These are phyloP conservation scores for Halcyon smyrnensis DNA, from an alignment of 2,797 vertebrate species.

Conservation along the genomic window DNA sequence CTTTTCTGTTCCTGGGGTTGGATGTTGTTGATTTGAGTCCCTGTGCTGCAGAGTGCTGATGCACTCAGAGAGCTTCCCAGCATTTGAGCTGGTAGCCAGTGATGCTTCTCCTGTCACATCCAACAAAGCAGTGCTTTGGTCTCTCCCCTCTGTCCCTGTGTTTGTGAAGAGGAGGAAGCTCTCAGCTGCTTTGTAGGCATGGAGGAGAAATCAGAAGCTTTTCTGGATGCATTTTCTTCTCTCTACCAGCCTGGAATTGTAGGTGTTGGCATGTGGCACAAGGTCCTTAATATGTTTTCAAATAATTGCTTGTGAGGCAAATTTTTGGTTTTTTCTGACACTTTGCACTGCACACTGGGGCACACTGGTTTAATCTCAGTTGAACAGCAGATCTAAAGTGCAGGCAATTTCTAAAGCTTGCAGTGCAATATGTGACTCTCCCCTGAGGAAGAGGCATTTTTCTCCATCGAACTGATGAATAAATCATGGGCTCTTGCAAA, in stretches of 20 bases:
- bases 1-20: not conserved
- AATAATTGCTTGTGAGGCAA: constrained; percentile 23
- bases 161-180: not conserved
- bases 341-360: not conserved
- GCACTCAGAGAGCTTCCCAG: not conserved
- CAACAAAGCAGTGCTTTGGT: not conserved
- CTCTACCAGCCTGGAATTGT: not conserved
- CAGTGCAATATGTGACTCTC: constrained; percentile 38
- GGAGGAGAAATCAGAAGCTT: not conserved
- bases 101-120: not conserved
- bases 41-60: not conserved
- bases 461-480: constrained; percentile 46
- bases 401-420: constrained; percentile 48
- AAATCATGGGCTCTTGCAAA: constrained; percentile 57
- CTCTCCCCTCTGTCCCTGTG: not conserved
- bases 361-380: not conserved
- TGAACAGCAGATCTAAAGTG: constrained; percentile 19
- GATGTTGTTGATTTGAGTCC: rapidly evolving
- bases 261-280: not conserved
- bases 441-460: constrained; percentile 44
- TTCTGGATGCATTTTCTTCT: not conserved
- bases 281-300: not conserved
- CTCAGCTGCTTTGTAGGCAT: not conserved
- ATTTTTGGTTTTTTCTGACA: constrained; percentile 19
- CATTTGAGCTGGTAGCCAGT: not conserved